Evolutionary conservation across 2,888 invertebrate species (phyloP).

Genomic region (Teinopalpus imperialis): DNA sequence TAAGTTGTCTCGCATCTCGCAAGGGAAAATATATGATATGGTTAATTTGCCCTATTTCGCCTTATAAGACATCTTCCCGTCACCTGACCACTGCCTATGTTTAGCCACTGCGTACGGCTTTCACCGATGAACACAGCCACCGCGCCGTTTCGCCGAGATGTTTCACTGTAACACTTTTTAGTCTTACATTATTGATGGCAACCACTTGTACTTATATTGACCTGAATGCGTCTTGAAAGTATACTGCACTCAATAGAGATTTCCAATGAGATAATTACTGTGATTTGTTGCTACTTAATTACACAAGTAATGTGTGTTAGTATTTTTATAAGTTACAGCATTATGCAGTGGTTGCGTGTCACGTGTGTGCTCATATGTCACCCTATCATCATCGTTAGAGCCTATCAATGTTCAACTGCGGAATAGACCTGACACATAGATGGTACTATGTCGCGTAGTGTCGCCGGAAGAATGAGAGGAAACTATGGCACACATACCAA

Average conservation of each 20-base stretch:
- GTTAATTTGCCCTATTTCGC: slow-evolving; percentile 27
- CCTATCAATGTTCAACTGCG: too few species aligned
- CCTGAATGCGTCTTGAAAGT: slow-evolving; percentile 10
- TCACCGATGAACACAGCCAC: slow-evolving; percentile 22
- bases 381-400: too few species aligned
- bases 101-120: slow-evolving; percentile 28
- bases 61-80: slow-evolving; percentile 26
- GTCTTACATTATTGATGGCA: slow-evolving; percentile 6
- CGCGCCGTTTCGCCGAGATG: slow-evolving; percentile 13
- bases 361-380: too few species aligned
- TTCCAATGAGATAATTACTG: slow-evolving; percentile 16
- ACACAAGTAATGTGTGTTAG: too few species aligned
- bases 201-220: slow-evolving; percentile 18
- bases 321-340: too few species aligned
- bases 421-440: too few species aligned
- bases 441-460: too few species aligned
- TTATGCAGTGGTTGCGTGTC: too few species aligned
- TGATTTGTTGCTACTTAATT: slow-evolving; percentile 5
- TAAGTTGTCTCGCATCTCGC: too few species aligned
- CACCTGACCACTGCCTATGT: slow-evolving; percentile 25
- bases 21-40: slow-evolving; percentile 30
- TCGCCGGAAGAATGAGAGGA: too few species aligned
- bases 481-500: too few species aligned
- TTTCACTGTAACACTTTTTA: slow-evolving; percentile 18
- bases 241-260: slow-evolving; percentile 6